These are phyloP conservation scores for Hyperoplus lanceolatus DNA, from an alignment of 2,797 vertebrate genomes.

Conservation along the genomic window DNA sequence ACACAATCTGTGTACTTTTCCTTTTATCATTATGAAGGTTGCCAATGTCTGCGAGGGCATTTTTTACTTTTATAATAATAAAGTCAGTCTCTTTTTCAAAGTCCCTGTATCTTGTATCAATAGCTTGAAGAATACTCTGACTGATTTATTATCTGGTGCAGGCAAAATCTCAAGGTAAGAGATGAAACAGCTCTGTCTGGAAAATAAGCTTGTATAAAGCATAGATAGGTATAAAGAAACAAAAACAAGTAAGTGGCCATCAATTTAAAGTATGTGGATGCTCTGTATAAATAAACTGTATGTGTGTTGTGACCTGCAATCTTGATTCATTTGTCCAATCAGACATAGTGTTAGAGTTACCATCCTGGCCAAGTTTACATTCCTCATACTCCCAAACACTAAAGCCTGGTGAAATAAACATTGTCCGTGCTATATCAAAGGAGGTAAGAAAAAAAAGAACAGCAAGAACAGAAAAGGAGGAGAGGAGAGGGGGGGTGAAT, in stretches of 20 bases:
- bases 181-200: neutral
- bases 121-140: conserved; percentile 8
- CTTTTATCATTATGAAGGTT: neutral
- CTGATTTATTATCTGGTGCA: neutral
- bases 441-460: conserved; percentile 27
- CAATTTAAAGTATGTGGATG: neutral
- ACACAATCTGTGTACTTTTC: neutral
- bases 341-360: neutral
- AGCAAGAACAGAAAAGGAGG: conserved; percentile 29
- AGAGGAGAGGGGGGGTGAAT: conserved; percentile 2
- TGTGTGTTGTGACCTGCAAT: conserved; percentile 8
- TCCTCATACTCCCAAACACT: conserved; percentile 1
- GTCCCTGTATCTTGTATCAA: conserved; percentile 1
- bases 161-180: neutral
- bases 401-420: conserved; percentile 33
- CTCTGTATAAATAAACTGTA: conserved; percentile 22
- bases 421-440: conserved; percentile 7
- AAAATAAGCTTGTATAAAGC: neutral
- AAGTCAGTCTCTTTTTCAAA: neutral
- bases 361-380: neutral
- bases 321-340: conserved; percentile 17
- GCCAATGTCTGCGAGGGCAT: neutral
- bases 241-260: neutral
- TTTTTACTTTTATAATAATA: neutral
- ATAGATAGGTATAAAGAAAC: neutral